Evolutionary conservation across 1,140 invertebrate genomes (phyloP), one percentile per base, ranked within the genome.

Genomic region (Atta cephalotes): DNA sequence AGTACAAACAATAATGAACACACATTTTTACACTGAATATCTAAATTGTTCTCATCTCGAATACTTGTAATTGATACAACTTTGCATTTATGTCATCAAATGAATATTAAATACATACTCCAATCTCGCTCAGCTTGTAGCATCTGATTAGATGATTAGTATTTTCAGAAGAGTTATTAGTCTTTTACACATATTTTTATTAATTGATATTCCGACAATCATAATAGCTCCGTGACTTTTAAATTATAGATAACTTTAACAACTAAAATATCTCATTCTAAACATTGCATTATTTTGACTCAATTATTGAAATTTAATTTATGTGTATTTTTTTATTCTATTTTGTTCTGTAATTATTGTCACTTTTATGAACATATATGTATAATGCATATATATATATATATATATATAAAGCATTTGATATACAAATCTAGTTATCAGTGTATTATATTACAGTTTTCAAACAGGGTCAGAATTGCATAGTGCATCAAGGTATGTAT

Each of bases 371-470:
- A 7, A 28, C 0, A 62, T 0, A 16, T 62, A 56, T 74, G 2
- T 31, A 1, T 28, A 28, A 28, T 2, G 2, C 2, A 28, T 28
- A 28, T 28, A 35, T 35, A 35, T 25, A 74, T 74, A 7, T 10
- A 18, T 28, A 31, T 77, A 21, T 39, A 10, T 18, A 28, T 31
- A 62, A 21, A 31, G 2, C 1, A 63, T 63, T 7, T 10, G 10
- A 28, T 78, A 31, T n/a, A 63, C 7, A 49, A 66, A 53, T 68
- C 28, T 35, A 39, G 7, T 70, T 71, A 56, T 71, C 21, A 35
- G 10, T 51, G 10, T 56, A 31, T 80, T 80, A 31, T 10, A 56
- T 80, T 53, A 68, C 28, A 79, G 77, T 63, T 80, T 80, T 78
- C 60, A 79, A 65, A 68, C n/a, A 66, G n/a, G 6, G 2, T 18